Percentiles rank a stretch among this genome's conserved stretches.
Conservation (phyloP, 2,888 invertebrate species). For the Labia minor region DNA sequence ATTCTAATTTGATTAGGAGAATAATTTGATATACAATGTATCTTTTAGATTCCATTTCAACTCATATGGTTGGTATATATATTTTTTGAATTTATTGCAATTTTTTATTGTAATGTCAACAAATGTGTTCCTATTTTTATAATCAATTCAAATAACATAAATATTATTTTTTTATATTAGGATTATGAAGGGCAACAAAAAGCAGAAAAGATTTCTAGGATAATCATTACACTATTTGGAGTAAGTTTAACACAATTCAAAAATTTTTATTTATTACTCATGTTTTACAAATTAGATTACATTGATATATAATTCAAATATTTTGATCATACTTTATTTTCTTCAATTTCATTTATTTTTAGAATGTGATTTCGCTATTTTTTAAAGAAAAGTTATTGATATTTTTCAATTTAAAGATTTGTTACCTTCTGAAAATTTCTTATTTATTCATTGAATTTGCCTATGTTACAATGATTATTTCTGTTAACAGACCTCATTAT, state of each 20-base stretch:
- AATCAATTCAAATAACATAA: not conserved
- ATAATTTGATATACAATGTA: no score
- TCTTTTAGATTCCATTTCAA: slow-evolving; percentile 35
- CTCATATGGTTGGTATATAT: slow-evolving; percentile 36
- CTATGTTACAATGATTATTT: no score
- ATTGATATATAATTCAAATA: no score
- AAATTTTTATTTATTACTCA: slow-evolving; percentile 13
- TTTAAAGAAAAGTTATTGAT: no score
- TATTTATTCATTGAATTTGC: no score
- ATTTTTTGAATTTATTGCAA: not conserved
- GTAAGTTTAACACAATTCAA: slow-evolving; percentile 40
- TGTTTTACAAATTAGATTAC: slow-evolving; percentile 6
- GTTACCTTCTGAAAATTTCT: no score
- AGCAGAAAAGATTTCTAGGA: slow-evolving; percentile 79
- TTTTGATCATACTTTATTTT: no score
- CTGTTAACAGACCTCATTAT: no score
- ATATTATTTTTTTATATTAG: slow-evolving; percentile 37
- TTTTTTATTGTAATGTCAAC: not conserved
- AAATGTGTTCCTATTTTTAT: not conserved
- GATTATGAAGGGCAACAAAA: slow-evolving; percentile 85
- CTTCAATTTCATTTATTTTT: no score
- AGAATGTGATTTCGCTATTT: no score
- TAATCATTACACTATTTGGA: slow-evolving; percentile 83
- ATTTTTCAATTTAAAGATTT: no score
- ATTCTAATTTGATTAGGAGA: no score